phyloP scores from a whole-genome alignment of 1,140 invertebrate species.

The Dryas iulia region DNA sequence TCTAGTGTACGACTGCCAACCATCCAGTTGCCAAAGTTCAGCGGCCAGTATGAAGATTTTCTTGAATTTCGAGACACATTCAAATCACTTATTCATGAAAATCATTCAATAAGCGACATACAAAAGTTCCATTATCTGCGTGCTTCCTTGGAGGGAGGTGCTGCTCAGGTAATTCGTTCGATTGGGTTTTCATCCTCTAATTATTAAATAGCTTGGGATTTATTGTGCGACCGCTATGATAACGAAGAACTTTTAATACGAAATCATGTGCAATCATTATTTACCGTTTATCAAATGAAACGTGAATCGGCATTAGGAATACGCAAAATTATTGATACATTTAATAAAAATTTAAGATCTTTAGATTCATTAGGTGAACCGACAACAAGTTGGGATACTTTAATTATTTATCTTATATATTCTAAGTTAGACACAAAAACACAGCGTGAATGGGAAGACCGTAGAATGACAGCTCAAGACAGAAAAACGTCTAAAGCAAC shows the following conservation, averaged over 20 bases:
- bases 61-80: constrained; percentile 26
- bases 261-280: constrained; percentile 26
- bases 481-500: constrained; percentile 13
- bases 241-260: constrained; percentile 26
- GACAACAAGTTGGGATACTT: constrained; percentile 25
- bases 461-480: constrained; percentile 3
- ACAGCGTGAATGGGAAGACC: constrained; percentile 25
- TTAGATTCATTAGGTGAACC: constrained; percentile 21
- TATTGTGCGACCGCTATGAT: constrained; percentile 29
- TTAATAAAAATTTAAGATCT: no score
- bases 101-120: constrained; percentile 20
- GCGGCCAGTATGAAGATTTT: constrained; percentile 23
- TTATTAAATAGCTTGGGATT: constrained; percentile 28
- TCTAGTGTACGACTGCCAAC: constrained; percentile 6
- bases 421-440: constrained; percentile 24
- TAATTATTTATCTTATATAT: constrained; percentile 26
- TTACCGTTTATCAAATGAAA: constrained; percentile 13
- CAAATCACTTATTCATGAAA: constrained; percentile 20
- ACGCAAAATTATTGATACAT: constrained; percentile 21
- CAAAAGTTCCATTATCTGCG: constrained; percentile 29
- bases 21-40: constrained; percentile 20
- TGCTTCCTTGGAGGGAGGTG: constrained; percentile 19
- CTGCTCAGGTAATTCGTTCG: constrained; percentile 20
- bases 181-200: constrained; percentile 27
- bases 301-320: constrained; percentile 22